Evolutionary conservation across 2,797 vertebrate genomes (phyloP), one percentile per base, ranked within the genome.

Genomic region (Hydrocynus forskahlii): DNA sequence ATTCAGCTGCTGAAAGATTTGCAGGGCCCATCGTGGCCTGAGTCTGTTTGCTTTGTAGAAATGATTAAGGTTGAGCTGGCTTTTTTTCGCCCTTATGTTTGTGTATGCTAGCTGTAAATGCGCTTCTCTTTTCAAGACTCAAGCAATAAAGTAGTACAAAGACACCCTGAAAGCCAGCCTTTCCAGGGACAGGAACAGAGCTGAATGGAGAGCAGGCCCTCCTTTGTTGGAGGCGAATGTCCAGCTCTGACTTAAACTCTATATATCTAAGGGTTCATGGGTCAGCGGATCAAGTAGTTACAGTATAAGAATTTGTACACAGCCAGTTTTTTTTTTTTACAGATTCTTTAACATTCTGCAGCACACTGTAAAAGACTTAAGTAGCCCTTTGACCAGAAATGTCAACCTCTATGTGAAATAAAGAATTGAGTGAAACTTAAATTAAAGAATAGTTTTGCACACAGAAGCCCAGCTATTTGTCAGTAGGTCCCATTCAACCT

Each of bases 1-100:
- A 90, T 89, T 87, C 83, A 86, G 79, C 81, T 77, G 89, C 55
- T 92, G 93, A 92, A 85, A 87, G 93, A 94, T 92, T 86, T 88
- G 83, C 78, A 83, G 85, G 85, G 40, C 62, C 23, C 75, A 72
- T 64, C n/a, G 82, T 43, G 59, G 79, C 81, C 45, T 43, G 68
- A 60, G 86, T 79, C 55, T 83, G 76, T 84, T 88, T 87, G 78
- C 75, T 88, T 85, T 87, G 79, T 79, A 68, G 57, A 79, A 83
- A 88, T 83, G 23, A 87, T 85, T 86, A 83, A 70, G 60, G 59
- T 72, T 62, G 62, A 52, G 55, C 13, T 59, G 40, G 40, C 54
- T 77, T 79, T 75, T 23, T 75, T 75, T 45, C 50, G 29, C 45
- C 14, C 25, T 17, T 35, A 67, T 54, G 21, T 82, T 63, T 66